phyloP scores from a whole-genome alignment of 2,113 vertebrate genomes.

The Steatornis caripensis region DNA sequence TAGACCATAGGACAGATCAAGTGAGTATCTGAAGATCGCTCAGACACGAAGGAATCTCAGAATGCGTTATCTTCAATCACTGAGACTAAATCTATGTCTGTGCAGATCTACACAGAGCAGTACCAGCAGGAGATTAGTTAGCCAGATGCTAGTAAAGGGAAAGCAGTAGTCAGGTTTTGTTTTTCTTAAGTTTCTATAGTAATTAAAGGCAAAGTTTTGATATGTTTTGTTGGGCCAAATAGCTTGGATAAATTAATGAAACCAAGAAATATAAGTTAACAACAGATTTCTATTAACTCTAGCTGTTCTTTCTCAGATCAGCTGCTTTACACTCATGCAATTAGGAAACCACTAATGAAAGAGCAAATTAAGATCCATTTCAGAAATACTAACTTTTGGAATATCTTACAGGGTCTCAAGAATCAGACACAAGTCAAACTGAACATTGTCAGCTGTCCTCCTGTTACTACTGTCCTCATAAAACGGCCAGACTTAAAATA shows the following conservation, averaged over 20 bases:
- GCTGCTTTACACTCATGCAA: not conserved
- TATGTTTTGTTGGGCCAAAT: not conserved
- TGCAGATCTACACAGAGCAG: not conserved
- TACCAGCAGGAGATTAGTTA: not conserved
- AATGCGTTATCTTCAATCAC: not conserved
- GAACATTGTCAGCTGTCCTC: conserved; percentile 98
- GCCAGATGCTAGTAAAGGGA: not conserved
- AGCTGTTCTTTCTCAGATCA: not conserved
- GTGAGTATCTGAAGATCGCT: not conserved
- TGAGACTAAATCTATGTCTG: not conserved
- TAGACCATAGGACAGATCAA: not conserved
- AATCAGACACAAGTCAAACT: conserved; percentile 96
- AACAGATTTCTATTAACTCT: not conserved
- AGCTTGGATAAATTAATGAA: not conserved
- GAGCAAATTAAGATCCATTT: not conserved
- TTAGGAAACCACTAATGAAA: not conserved
- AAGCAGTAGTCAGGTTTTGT: not conserved
- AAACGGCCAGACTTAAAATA: conserved; percentile 98
- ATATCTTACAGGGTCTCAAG: conserved; percentile 87
- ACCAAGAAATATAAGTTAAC: not conserved
- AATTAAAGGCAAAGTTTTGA: not conserved
- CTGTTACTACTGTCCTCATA: conserved; percentile 97
- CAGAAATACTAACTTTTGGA: not conserved
- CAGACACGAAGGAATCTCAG: not conserved
- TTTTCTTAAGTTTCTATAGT: not conserved